These are phyloP conservation scores for Drosophila pallidifrons DNA, from an alignment of 1,140 invertebrate species.

Conservation along the genomic window DNA sequence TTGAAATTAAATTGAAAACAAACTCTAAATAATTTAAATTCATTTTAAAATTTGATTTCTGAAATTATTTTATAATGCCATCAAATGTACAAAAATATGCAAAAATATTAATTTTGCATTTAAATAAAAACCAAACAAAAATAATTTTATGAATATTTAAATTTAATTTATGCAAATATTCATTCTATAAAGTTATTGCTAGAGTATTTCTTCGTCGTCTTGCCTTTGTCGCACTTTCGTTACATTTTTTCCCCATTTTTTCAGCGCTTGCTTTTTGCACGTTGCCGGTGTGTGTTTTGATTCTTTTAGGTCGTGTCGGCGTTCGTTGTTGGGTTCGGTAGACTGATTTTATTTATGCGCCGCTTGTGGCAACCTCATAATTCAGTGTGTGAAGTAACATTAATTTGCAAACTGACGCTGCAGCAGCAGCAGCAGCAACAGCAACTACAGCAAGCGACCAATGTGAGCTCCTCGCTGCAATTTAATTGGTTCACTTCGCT, in stretches of 20 bases:
- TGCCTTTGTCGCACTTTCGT: slow-evolving; percentile 13
- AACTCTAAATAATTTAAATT: no score
- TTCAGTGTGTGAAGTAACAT: slow-evolving; percentile 70
- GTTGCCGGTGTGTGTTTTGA: slow-evolving; percentile 33
- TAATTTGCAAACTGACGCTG: slow-evolving; percentile 53
- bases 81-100: no score
- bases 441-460: slow-evolving; percentile 2
- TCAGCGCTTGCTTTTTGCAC: slow-evolving; percentile 20
- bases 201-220: slow-evolving; percentile 13
- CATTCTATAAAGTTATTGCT: background rate
- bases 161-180: no score
- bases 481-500: slow-evolving; percentile 71
- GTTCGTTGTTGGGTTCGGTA: slow-evolving; percentile 30
- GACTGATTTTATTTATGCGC: slow-evolving; percentile 80
- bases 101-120: no score
- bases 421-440: background rate
- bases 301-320: slow-evolving; percentile 44
- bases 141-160: no score
- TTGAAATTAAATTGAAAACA: no score
- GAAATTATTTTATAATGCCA: no score
- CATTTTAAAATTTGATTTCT: no score
- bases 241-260: slow-evolving; percentile 20
- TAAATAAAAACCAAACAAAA: no score
- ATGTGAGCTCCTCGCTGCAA: slow-evolving; percentile 36
- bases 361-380: slow-evolving; percentile 78